Evolutionary conservation across 1,140 invertebrate genomes (phyloP).

Genomic region (Hyles vespertilio): DNA sequence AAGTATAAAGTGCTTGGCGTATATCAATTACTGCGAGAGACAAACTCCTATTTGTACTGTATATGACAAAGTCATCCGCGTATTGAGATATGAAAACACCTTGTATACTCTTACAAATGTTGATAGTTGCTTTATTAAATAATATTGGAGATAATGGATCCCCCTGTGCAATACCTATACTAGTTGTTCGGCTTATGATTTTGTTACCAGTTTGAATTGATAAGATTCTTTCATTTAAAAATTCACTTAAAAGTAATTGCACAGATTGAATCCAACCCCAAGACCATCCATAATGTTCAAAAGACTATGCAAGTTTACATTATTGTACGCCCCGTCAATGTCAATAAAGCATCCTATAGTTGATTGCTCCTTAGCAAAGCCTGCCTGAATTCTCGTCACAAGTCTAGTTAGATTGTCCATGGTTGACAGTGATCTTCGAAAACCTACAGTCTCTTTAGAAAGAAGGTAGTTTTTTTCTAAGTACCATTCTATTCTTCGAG

Average conservation of each 20-base stretch:
- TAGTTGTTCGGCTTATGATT: background rate
- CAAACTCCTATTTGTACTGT: conserved; percentile 8
- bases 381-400: conserved; percentile 2
- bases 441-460: conserved; percentile 1
- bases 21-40: conserved; percentile 4
- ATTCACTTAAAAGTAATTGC: conserved; percentile 15
- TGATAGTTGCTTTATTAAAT: conserved; percentile 22
- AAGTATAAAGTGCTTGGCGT: conserved; percentile 14
- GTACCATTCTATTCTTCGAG: conserved; percentile 20
- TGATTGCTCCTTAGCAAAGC: background rate
- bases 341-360: conserved; percentile 9
- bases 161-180: conserved; percentile 17
- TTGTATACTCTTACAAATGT: conserved; percentile 12
- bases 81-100: conserved; percentile 16
- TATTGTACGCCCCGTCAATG: conserved; percentile 8
- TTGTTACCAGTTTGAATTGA: background rate
- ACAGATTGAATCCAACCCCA: conserved; percentile 7
- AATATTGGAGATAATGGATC: conserved; percentile 27
- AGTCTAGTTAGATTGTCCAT: conserved; percentile 1
- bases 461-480: conserved; percentile 5
- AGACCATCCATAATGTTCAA: conserved; percentile 12
- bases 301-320: conserved; percentile 1
- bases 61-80: conserved; percentile 25
- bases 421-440: background rate
- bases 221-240: conserved; percentile 1